phyloP scores from a whole-genome alignment of 2,797 vertebrate species.

The Microchirus variegatus region DNA sequence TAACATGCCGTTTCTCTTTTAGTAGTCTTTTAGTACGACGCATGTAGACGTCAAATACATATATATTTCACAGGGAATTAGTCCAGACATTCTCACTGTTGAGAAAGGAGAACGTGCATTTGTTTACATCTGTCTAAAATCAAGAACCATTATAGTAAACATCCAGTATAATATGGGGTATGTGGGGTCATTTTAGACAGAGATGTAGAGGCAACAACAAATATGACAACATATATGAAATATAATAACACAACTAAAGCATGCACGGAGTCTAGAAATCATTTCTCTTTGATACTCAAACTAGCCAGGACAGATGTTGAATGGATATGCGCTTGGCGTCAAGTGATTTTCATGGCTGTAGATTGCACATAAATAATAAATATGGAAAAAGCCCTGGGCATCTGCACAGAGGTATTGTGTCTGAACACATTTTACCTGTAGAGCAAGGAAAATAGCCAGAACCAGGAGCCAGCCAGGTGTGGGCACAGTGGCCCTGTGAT shows the following conservation, averaged over 20 bases:
- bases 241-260: constrained; percentile 1
- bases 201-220: too few relatives aligned
- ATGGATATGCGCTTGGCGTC: constrained; percentile 33
- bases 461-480: constrained; percentile 59
- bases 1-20: too few relatives aligned
- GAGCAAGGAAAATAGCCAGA: constrained; percentile 65
- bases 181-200: too few relatives aligned
- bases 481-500: constrained; percentile 50
- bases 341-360: constrained; percentile 30
- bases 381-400: constrained; percentile 7
- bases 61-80: too few relatives aligned
- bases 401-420: constrained; percentile 9
- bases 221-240: not conserved
- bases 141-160: too few relatives aligned
- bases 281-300: not conserved
- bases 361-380: constrained; percentile 49
- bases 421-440: constrained; percentile 63
- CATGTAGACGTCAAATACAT: too few relatives aligned
- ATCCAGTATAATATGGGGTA: too few relatives aligned
- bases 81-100: too few relatives aligned
- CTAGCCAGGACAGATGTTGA: constrained; percentile 1
- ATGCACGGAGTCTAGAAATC: not conserved
- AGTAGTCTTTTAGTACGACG: too few relatives aligned
- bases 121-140: too few relatives aligned
- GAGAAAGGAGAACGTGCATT: too few relatives aligned